Percentiles rank a stretch among this genome's conserved stretches.
phyloP scores from a whole-genome alignment of 2,888 invertebrate genomes.

The Aradus depressus region DNA sequence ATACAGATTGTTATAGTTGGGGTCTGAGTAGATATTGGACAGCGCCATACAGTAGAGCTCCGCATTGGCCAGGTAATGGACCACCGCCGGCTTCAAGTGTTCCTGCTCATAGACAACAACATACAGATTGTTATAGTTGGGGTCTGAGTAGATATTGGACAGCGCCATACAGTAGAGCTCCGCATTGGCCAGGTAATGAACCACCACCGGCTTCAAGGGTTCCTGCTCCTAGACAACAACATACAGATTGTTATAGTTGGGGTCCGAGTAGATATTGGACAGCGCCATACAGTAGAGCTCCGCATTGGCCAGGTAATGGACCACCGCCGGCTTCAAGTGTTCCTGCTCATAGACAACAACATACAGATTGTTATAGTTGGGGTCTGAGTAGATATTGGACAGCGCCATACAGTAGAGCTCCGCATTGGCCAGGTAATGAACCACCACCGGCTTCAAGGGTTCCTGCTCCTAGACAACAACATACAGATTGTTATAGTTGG shows the following conservation, averaged over 20 bases:
- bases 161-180: constrained; percentile 89
- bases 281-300: constrained; percentile 89
- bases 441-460: constrained; percentile 84
- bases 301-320: constrained; percentile 82
- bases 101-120: constrained; percentile 60
- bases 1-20: constrained; percentile 61
- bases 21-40: constrained; percentile 91
- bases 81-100: constrained; percentile 85
- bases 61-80: constrained; percentile 82
- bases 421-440: constrained; percentile 82
- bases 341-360: constrained; percentile 60
- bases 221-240: constrained; percentile 67
- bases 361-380: constrained; percentile 61
- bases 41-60: constrained; percentile 89
- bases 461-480: constrained; percentile 67
- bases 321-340: constrained; percentile 85
- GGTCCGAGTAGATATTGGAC: constrained; percentile 91
- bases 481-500: constrained; percentile 89
- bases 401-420: constrained; percentile 89
- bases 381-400: constrained; percentile 91
- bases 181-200: constrained; percentile 82
- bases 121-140: constrained; percentile 61
- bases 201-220: constrained; percentile 84
- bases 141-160: constrained; percentile 91
- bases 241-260: constrained; percentile 89